These are phyloP conservation scores for Spodoptera picta DNA, from an alignment of 2,888 invertebrate species.

Conservation along the genomic window DNA sequence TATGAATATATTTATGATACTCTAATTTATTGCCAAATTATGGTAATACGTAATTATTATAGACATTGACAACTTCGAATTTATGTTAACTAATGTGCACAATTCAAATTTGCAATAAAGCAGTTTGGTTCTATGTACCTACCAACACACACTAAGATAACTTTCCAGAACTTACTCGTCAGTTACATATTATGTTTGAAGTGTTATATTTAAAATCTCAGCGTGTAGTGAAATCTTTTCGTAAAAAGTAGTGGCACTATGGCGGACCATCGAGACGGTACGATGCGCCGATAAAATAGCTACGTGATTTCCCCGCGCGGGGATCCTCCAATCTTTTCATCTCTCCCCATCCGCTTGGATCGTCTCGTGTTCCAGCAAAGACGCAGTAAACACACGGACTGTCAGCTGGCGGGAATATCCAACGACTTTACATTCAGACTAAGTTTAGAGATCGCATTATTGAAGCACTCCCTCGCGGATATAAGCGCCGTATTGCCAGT, in stretches of 20 bases:
- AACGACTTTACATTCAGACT: constrained; percentile 77
- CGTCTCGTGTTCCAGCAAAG: constrained; percentile 63
- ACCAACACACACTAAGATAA: not conserved
- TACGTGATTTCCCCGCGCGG: constrained; percentile 81
- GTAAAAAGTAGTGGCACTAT: constrained; percentile 46
- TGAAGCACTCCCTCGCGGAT: constrained; percentile 71
- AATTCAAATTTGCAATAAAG: constrained; percentile 6
- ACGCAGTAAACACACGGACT: constrained; percentile 77
- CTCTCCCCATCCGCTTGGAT: constrained; percentile 64
- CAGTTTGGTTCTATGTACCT: constrained; percentile 2
- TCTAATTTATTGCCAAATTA: constrained; percentile 17
- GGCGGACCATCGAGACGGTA: constrained; percentile 69
- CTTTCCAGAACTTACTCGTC: constrained; percentile 10
- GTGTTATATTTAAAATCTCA: constrained; percentile 52
- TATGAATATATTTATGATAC: constrained; percentile 3
- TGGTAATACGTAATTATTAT: constrained; percentile 5
- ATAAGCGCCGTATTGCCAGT: constrained; percentile 63
- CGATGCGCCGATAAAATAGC: constrained; percentile 79
- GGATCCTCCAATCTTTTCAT: constrained; percentile 81
- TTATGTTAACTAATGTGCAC: constrained; percentile 4
- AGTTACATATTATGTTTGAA: constrained; percentile 33
- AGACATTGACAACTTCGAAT: constrained; percentile 4
- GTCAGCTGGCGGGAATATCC: constrained; percentile 80
- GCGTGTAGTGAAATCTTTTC: constrained; percentile 49
- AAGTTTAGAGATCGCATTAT: constrained; percentile 80